A percentile compares a stretch with the other conserved stretches of the same genome.
These are phyloP conservation scores for Diplodus puntazzo DNA, from an alignment of 2,797 vertebrate species.

Conservation along the genomic window DNA sequence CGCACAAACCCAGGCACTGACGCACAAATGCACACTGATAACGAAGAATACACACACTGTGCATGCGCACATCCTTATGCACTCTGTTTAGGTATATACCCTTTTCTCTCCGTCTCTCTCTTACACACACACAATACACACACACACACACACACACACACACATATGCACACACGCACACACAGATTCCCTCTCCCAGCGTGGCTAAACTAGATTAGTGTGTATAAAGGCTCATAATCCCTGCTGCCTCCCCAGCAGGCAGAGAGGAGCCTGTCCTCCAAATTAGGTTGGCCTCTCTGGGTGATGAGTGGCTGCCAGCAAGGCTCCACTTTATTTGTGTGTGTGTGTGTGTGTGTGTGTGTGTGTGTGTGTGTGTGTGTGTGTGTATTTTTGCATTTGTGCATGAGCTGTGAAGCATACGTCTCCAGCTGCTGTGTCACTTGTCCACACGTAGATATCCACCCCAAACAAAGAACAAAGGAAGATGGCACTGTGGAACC, in stretches of 20 bases:
- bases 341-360: constrained; percentile 23
- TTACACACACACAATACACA: constrained; percentile 5
- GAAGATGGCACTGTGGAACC: constrained; percentile 11
- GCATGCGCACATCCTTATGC: constrained; percentile 33
- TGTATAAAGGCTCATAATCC: constrained; percentile 87
- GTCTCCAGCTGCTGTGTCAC: constrained; percentile 52
- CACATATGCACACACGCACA: constrained; percentile 31
- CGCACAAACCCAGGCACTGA: constrained; percentile 6
- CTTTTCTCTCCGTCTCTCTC: constrained; percentile 17
- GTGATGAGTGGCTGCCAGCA: constrained; percentile 80
- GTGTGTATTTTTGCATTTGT: constrained; percentile 53
- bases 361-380: constrained; percentile 23
- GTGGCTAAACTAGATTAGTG: constrained; percentile 86
- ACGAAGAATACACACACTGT: constrained; percentile 29
- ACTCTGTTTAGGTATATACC: constrained; percentile 49
- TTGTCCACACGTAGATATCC: constrained; percentile 41
- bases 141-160: constrained; percentile 12
- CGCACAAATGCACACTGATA: constrained; percentile 11
- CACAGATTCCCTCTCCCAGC: constrained; percentile 67
- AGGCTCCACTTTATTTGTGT: constrained; percentile 64
- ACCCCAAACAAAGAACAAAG: constrained; percentile 31
- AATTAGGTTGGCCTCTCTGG: constrained; percentile 82
- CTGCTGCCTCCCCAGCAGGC: constrained; percentile 82
- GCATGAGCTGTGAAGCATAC: constrained; percentile 38
- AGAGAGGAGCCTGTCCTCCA: constrained; percentile 81